Conservation (phyloP, 92 coral and sea anemone genomes). For the Heteractis magnifica region DNA sequence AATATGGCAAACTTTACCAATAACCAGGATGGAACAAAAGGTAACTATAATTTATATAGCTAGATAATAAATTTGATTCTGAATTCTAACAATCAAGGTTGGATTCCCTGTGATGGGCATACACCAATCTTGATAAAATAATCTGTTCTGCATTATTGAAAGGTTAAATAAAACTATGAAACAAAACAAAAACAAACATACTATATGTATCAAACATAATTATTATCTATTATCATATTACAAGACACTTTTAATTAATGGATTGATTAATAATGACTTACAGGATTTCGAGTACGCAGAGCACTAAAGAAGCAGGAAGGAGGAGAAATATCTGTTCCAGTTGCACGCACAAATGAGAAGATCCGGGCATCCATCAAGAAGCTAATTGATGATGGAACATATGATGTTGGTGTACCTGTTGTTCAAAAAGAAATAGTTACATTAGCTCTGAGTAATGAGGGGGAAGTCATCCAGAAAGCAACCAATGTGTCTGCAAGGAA, state of each 20-base stretch:
- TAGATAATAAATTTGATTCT: too few species aligned
- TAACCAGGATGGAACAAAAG: too few species aligned
- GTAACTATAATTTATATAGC: too few species aligned
- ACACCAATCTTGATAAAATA: too few species aligned
- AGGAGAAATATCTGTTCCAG: constrained; percentile 28
- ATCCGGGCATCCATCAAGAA: constrained; percentile 13
- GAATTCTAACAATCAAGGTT: too few species aligned
- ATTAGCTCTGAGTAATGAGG: constrained; percentile 8
- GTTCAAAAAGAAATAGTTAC: constrained; percentile 11
- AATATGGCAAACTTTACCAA: too few species aligned
- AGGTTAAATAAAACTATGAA: too few species aligned
- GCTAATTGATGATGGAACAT: constrained; percentile 24
- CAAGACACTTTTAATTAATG: too few species aligned
- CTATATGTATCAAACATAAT: neutral
- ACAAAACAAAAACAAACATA: too few species aligned
- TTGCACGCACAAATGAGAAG: constrained; percentile 19
- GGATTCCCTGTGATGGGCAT: too few species aligned
- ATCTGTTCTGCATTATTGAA: too few species aligned
- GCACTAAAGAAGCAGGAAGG: constrained; percentile 34
- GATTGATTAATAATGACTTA: neutral
- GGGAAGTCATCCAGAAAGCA: constrained; percentile 2
- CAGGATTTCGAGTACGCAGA: constrained; percentile 16
- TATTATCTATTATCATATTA: neutral
- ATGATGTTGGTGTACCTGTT: too few species aligned
- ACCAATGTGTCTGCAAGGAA: constrained; percentile 34